Base-by-base conservation (phyloP, 92 coral and sea anemone genomes). In the Pocillopora grandis region DNA sequence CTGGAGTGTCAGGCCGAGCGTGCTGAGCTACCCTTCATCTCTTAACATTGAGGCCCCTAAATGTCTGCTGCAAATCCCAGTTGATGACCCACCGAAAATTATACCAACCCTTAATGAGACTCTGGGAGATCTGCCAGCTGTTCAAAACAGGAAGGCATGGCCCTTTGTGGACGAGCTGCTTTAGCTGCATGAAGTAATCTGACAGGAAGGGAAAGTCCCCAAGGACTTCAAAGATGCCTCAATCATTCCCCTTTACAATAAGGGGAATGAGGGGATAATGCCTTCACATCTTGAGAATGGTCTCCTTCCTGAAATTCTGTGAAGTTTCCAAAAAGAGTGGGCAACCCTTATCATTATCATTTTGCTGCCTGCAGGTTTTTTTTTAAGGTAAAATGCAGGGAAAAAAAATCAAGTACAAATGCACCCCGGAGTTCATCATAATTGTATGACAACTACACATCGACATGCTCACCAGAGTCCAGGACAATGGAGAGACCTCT, bases 261-360 rank as follows among this genome's bases (percentile, higher is more conserved):
- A 59, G 27, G 66, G 35, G 58, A 76, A 15, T 27, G 27, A 27
- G 27, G 27, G 27, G 27, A 27, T 27, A 27, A 27, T 27, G 27
- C 49, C 3, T 42, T 7, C 7, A 12, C 83, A 63, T 64, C 66
- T 72, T 12, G 89, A 72, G 19, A 18, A 56, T 8, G 75, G 42
- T 31, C 71, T 89, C 57, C 78, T 85, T 15, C 80, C 89, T 5
- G 89, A 85, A 71, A 79, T 65, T 55, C 87, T 75, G 73, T 85
- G 86, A 35, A 87, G 87, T 42, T 89, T 80, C 48, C 66, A 84
- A 10, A 72, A 55, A 11, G 87, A 84, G 15, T 35, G 84, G 6
- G 83, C 89, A 36, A 80, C 87, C 12, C 69, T 69, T 5, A 87
- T 71, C 62, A 86, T 86, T 87, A 81, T 89, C 23, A 23, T 15